Evolutionary conservation across 2,797 vertebrate genomes (phyloP), one percentile per base, ranked within the genome.

Genomic region (Centroberyx gerrardi): DNA sequence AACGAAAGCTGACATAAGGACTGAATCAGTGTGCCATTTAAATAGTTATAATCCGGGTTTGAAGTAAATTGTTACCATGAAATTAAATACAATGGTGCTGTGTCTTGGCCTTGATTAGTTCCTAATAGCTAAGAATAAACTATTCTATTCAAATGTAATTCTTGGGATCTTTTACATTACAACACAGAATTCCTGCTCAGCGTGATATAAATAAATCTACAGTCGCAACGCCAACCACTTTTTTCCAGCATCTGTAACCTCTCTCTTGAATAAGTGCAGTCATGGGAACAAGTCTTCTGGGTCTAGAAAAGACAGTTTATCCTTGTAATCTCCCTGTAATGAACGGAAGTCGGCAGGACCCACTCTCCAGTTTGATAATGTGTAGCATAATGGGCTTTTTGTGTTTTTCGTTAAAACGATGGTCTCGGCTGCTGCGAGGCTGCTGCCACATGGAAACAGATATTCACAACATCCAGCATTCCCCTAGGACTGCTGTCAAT

Each of bases 321-420:
- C 48, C 49, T 27, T 65, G n/a, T 65, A 53, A 65, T 65, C 62
- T 65, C 29, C 17, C n/a, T 13, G 49, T 65, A 65, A 65, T 65
- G 62, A 65, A 38, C 49, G 48, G 62, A 64, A 64, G 62, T 64
- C n/a, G 13, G 31, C 49, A 52, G 49, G 62, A n/a, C 31, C 48
- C n/a, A 9, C 49, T 65, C 62, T 38, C 48, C 14, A 49, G 62
- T 22, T 49, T 65, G 49, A 65, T 65, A 53, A 65, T 65, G 62
- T 53, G 62, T 7, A 51, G 33, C 62, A 65, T 53, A 65, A 65
- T 53, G 48, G 62, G 29, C 29, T 52, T 51, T 65, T 65, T 65
- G 62, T 38, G 60, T 31, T 65, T 36, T 22, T 14, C 12, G n/a
- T 22, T 36, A 33, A 38, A 65, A 51, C 3, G 48, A 51, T 22